Evolutionary conservation across 23 tunicate species (phyloP).

Genomic region (Ascidia mentula): DNA sequence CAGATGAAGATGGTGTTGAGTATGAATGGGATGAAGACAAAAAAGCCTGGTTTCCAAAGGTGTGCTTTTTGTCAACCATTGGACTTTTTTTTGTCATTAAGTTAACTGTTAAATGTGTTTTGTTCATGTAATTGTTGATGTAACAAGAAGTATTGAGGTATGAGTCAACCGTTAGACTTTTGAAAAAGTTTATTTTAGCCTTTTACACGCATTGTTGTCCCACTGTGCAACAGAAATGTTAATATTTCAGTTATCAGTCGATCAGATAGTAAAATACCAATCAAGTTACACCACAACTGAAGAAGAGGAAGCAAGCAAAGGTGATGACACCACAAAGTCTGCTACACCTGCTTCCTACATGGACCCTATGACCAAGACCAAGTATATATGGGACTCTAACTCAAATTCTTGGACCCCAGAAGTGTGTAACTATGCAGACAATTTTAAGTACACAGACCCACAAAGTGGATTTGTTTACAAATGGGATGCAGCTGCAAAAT

Average conservation of each 20-base stretch:
- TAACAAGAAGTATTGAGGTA: neutral
- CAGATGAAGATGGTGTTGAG: constrained; percentile 87
- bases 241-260: constrained; percentile 32
- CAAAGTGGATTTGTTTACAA: constrained; percentile 46
- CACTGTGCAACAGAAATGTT: neutral
- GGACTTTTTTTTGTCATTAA: neutral
- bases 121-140: neutral
- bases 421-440: constrained; percentile 36
- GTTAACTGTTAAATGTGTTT: neutral
- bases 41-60: constrained; percentile 96
- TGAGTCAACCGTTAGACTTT: no score
- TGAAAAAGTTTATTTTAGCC: no score
- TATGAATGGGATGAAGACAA: constrained; percentile 94
- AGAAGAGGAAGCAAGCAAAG: neutral
- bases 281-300: constrained; percentile 37
- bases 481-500: constrained; percentile 46
- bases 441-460: constrained; percentile 54
- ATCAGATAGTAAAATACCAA: constrained; percentile 57
- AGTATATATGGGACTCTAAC: constrained; percentile 51
- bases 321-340: neutral
- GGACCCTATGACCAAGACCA: constrained; percentile 60
- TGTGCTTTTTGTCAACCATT: no score
- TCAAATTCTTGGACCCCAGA: constrained; percentile 59
- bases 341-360: constrained; percentile 30
- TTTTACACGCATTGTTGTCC: no score